Percentiles rank a stretch among this genome's conserved stretches.
These are phyloP conservation scores for Stichodactyla mertensii DNA, from an alignment of 64 coral and sea anemone species.

Conservation along the genomic window DNA sequence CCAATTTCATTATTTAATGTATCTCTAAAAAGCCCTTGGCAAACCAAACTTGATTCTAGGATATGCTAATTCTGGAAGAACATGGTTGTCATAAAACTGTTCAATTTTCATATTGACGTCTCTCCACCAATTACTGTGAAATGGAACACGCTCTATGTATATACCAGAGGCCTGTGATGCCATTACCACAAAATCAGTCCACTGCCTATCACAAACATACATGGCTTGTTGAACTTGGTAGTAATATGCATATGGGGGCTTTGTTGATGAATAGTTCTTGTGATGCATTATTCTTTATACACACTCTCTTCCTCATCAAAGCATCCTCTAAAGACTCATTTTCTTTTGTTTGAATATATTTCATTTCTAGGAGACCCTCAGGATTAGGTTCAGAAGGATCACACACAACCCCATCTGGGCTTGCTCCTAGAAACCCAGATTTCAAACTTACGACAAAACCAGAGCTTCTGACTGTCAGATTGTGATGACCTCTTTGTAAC, in stretches of 20 bases:
- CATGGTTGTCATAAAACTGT: not conserved
- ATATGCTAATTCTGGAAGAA: not conserved
- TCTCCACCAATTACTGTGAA: not conserved
- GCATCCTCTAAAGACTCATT: conserved; percentile 21
- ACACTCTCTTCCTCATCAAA: conserved; percentile 42
- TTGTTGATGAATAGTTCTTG: conserved; percentile 12
- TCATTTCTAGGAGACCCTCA: conserved; percentile 33
- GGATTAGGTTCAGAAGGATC: conserved; percentile 36
- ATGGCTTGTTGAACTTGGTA: conserved; percentile 51
- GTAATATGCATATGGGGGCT: conserved; percentile 30
- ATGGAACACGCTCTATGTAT: not conserved
- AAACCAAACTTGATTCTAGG: conserved; percentile 1
- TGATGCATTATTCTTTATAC: not conserved
- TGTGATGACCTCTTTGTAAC: conserved; percentile 12
- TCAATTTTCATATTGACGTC: not conserved
- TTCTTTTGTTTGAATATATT: conserved; percentile 20
- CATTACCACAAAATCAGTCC: conserved; percentile 48
- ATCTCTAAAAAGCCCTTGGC: not conserved
- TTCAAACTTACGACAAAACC: conserved; percentile 18
- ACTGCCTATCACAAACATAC: conserved; percentile 35
- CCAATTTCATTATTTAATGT: too few relatives aligned
- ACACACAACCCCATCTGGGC: conserved; percentile 45
- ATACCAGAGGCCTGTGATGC: conserved; percentile 4
- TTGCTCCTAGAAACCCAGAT: conserved; percentile 21
- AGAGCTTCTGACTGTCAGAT: not conserved